phyloP scores from a whole-genome alignment of 2,113 vertebrate species.

The Gallinago jamesoni region DNA sequence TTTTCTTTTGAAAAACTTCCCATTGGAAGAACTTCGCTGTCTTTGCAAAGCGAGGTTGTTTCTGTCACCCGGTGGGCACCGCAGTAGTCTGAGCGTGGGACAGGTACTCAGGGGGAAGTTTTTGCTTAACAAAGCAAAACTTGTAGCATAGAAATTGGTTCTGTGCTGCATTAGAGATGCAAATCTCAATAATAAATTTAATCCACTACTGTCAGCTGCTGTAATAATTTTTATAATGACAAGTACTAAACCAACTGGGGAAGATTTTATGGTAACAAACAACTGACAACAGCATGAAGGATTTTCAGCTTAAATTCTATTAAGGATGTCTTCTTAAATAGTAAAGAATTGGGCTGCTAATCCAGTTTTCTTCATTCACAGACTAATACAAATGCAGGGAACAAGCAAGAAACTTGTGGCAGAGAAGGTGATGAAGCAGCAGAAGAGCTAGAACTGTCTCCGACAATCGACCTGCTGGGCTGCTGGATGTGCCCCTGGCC shows the following conservation, averaged over 20 bases:
- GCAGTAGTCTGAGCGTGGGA: neutral
- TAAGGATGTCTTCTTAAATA: neutral
- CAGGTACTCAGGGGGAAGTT: neutral
- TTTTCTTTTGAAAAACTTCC: neutral
- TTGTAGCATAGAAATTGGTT: neutral
- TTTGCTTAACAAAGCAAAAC: neutral
- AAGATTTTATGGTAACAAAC: neutral
- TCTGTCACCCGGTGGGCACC: rapidly evolving
- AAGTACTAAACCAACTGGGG: neutral
- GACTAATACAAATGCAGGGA: neutral
- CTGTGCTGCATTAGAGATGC: neutral
- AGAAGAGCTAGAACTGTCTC: slow-evolving; percentile 41
- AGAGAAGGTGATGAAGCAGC: neutral
- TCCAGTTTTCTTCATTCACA: neutral
- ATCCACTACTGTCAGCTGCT: neutral
- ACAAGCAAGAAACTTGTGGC: slow-evolving; percentile 40
- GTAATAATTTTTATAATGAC: neutral
- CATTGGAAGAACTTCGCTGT: neutral
- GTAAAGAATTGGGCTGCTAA: neutral
- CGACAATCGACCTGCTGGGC: slow-evolving; percentile 35
- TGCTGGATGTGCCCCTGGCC: slow-evolving; percentile 73
- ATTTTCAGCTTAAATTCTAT: neutral
- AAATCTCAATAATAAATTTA: neutral
- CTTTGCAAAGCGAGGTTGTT: neutral
- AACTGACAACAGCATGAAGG: neutral